Conservation (phyloP, 2,888 invertebrate genomes). For the Caenorhabditis imperialis region DNA sequence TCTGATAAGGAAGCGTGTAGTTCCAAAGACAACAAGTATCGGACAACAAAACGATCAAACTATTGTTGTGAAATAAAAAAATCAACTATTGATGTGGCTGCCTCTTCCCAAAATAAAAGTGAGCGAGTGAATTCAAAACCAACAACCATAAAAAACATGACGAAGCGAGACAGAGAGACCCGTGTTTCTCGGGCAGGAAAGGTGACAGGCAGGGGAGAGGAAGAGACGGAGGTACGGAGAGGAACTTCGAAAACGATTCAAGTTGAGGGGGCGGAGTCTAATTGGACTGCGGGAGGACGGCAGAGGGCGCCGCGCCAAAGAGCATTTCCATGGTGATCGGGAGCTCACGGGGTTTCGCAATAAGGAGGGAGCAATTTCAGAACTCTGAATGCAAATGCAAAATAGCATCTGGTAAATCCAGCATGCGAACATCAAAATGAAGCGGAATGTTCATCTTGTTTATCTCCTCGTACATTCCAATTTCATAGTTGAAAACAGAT, state of each 20-base stretch:
- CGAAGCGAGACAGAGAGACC: slow-evolving; percentile 7
- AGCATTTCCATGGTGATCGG: too few relatives aligned
- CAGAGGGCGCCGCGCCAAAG: too few relatives aligned
- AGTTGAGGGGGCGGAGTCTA: background rate
- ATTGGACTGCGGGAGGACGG: background rate
- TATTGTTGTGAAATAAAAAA: background rate
- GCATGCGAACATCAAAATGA: too few relatives aligned
- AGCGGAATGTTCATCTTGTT: too few relatives aligned
- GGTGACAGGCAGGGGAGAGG: slow-evolving; percentile 1
- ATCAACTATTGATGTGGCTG: slow-evolving; percentile 14
- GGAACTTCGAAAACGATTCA: background rate
- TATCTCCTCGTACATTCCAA: too few relatives aligned
- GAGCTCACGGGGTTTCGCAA: too few relatives aligned
- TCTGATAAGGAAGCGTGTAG: background rate
- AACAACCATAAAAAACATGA: slow-evolving; percentile 48
- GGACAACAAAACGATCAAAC: too few relatives aligned
- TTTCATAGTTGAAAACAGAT: too few relatives aligned
- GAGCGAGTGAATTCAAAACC: slow-evolving; percentile 46
- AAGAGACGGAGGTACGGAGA: background rate
- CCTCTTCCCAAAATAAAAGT: slow-evolving; percentile 5
- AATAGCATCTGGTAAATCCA: too few relatives aligned
- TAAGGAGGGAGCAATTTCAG: too few relatives aligned
- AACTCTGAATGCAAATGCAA: too few relatives aligned
- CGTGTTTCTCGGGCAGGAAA: slow-evolving; percentile 17
- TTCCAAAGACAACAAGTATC: background rate